Conservation (phyloP, 2,113 vertebrate species). For the Verasper variegatus region DNA sequence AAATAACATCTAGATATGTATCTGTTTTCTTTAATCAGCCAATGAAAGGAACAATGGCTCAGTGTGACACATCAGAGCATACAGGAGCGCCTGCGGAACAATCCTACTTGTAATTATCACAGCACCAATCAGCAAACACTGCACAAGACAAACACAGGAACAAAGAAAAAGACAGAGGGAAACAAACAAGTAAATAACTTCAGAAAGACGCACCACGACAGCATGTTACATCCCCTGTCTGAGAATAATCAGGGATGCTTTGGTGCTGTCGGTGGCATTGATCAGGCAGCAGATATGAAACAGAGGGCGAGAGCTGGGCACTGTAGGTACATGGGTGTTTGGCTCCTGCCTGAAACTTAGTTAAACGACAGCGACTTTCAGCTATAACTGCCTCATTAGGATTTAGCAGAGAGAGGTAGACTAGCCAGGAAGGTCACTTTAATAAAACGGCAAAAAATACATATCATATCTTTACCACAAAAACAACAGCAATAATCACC, state of each 20-base stretch:
- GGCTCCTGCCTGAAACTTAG: constrained; percentile 28
- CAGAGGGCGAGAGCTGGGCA: constrained; percentile 11
- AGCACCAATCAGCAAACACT: constrained; percentile 69
- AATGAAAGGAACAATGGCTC: constrained; percentile 69
- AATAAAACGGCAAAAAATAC: constrained; percentile 23
- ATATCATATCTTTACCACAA: not conserved
- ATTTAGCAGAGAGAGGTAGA: constrained; percentile 26
- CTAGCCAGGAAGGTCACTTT: not conserved
- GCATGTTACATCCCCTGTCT: constrained; percentile 53
- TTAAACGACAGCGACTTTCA: constrained; percentile 23
- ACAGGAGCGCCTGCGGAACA: constrained; percentile 60
- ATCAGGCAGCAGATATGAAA: constrained; percentile 56
- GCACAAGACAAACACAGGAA: constrained; percentile 64
- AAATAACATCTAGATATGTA: constrained; percentile 43
- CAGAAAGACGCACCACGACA: constrained; percentile 51
- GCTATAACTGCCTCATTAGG: constrained; percentile 34
- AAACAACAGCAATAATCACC: not conserved
- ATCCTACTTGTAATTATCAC: constrained; percentile 73
- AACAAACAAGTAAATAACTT: constrained; percentile 68
- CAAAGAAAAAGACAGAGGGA: constrained; percentile 42
- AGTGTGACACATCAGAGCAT: constrained; percentile 63
- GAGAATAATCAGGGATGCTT: constrained; percentile 52
- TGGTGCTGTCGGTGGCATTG: constrained; percentile 45
- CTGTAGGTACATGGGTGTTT: constrained; percentile 1
- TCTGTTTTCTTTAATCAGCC: constrained; percentile 70